phyloP scores from a whole-genome alignment of 1,140 invertebrate genomes.

The Brachionus sp. region DNA sequence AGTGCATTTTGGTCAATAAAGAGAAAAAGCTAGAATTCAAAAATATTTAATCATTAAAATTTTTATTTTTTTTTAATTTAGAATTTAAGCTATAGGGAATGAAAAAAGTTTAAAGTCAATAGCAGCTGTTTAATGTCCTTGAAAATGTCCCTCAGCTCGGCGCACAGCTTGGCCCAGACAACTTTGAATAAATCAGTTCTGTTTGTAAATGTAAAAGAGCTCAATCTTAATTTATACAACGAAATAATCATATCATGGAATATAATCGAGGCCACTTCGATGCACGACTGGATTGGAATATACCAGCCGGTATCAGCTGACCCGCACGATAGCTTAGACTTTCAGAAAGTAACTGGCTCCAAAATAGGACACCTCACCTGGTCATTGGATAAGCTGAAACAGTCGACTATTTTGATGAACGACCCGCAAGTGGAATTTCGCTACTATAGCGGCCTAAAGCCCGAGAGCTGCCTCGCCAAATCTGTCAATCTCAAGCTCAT shows the following conservation, averaged over 20 bases:
- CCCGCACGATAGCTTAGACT: neutral
- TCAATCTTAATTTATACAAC: constrained; percentile 28
- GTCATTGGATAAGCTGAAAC: neutral
- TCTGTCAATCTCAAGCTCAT: constrained; percentile 12
- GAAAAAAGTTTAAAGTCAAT: neutral
- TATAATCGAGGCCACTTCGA: constrained; percentile 8
- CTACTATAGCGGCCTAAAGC: constrained; percentile 34
- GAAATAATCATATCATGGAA: constrained; percentile 46
- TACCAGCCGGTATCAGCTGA: neutral
- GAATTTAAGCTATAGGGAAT: neutral
- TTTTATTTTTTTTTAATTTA: neutral
- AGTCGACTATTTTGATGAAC: neutral
- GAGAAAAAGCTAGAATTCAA: neutral
- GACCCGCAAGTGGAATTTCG: constrained; percentile 5
- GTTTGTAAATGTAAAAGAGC: constrained; percentile 41
- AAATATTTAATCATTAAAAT: neutral
- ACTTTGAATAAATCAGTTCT: constrained; percentile 13
- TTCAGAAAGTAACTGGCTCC: constrained; percentile 13
- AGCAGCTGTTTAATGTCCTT: neutral
- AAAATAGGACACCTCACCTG: constrained; percentile 44
- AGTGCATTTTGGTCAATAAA: neutral
- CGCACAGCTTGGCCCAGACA: neutral
- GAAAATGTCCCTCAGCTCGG: neutral
- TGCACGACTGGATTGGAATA: constrained; percentile 26
- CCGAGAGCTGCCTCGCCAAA: neutral